phyloP scores from a whole-genome alignment of 1,140 invertebrate species.

The Pachypeltis micranthus region DNA sequence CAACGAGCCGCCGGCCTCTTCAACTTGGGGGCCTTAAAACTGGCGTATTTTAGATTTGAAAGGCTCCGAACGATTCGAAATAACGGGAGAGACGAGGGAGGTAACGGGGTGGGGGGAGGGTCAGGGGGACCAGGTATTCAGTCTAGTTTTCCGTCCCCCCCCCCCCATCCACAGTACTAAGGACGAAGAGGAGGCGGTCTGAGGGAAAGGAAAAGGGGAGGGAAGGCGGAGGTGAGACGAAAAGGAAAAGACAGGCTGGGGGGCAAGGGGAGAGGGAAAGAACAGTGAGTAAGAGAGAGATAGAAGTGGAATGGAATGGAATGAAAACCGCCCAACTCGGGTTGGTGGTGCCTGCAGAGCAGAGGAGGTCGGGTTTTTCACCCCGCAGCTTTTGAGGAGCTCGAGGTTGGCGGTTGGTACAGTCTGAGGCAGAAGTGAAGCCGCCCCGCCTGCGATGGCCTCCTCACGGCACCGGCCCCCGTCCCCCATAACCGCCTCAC shows the following conservation, averaged over 20 bases:
- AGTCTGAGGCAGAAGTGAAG: constrained; percentile 3
- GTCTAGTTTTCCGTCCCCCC: neutral
- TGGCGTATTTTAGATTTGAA: constrained; percentile 8
- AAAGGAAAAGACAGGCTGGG: constrained; percentile 7
- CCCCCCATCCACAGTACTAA: constrained; percentile 14
- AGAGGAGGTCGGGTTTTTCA: neutral
- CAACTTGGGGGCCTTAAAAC: too few relatives aligned
- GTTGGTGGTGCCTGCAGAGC: neutral
- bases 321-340: constrained; percentile 35
- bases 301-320: constrained; percentile 38
- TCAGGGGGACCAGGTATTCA: constrained; percentile 3
- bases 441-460: neutral
- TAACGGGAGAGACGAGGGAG: too few relatives aligned
- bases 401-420: neutral
- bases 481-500: neutral
- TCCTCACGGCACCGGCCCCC: neutral
- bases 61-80: neutral
- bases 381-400: neutral
- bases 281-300: constrained; percentile 7
- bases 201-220: constrained; percentile 22
- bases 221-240: constrained; percentile 23
- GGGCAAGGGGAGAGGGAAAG: constrained; percentile 1
- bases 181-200: constrained; percentile 14
- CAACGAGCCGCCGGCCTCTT: too few relatives aligned
- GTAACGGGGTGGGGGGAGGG: too few relatives aligned